A percentile compares a stretch with the other conserved stretches of the same genome.
phyloP scores from a whole-genome alignment of 2,113 vertebrate genomes.

The Felis catus region F.catus_Fca126_mat1.0 CM031425.1:38904001-38904500 shows the following conservation, averaged over 20 bases:
- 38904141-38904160: conserved; percentile 12
- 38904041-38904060: conserved; percentile 60
- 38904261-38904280: background rate
- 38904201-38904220: background rate
- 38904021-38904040: conserved; percentile 73
- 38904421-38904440: background rate
- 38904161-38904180: conserved; percentile 71
- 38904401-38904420: background rate
- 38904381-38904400: background rate
- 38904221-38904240: background rate
- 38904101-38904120: conserved; percentile 25
- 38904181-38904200: background rate
- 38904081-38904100: conserved; percentile 60
- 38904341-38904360: background rate
- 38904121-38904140: conserved; percentile 55
- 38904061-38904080: conserved; percentile 78
- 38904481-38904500: background rate
- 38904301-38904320: background rate
- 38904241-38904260: background rate
- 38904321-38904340: background rate
- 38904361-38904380: background rate
- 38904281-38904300: background rate
- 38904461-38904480: background rate
- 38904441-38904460: background rate
- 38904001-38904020: conserved; percentile 70